phyloP scores from a whole-genome alignment of 2,113 vertebrate genomes.

The Lamprotornis superbus region DNA sequence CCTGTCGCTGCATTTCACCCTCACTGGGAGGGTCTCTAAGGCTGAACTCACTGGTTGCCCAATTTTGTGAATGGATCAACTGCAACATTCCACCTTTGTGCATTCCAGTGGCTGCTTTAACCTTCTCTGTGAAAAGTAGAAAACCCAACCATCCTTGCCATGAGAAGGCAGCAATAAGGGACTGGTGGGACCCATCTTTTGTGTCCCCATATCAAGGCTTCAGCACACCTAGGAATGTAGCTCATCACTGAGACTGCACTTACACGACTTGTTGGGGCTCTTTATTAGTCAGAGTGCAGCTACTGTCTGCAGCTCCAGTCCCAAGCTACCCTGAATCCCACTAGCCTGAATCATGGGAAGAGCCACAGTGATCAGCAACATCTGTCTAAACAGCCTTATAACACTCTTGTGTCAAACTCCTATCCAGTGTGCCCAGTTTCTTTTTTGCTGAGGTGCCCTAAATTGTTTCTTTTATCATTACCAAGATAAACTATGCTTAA shows the following conservation, averaged over 20 bases:
- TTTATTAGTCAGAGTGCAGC: background rate
- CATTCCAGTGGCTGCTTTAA: background rate
- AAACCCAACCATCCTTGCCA: background rate
- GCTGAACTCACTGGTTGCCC: background rate
- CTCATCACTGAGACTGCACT: background rate
- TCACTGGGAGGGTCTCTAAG: background rate
- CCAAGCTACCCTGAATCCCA: background rate
- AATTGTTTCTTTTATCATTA: background rate
- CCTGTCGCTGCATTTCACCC: background rate
- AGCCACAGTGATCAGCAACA: background rate
- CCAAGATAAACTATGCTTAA: background rate
- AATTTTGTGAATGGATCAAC: background rate
- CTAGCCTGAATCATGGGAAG: background rate
- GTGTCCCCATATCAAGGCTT: background rate
- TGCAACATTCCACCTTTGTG: background rate
- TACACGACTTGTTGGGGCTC: fast-evolving
- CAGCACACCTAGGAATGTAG: background rate
- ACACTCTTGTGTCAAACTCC: background rate
- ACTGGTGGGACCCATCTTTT: background rate
- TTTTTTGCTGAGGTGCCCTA: background rate
- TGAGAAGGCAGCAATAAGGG: background rate
- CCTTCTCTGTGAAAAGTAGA: background rate
- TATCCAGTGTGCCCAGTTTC: background rate
- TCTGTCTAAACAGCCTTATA: background rate
- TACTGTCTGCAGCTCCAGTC: background rate